Conservation (phyloP, 2,888 invertebrate species). For the Nymphalis c-album region DNA sequence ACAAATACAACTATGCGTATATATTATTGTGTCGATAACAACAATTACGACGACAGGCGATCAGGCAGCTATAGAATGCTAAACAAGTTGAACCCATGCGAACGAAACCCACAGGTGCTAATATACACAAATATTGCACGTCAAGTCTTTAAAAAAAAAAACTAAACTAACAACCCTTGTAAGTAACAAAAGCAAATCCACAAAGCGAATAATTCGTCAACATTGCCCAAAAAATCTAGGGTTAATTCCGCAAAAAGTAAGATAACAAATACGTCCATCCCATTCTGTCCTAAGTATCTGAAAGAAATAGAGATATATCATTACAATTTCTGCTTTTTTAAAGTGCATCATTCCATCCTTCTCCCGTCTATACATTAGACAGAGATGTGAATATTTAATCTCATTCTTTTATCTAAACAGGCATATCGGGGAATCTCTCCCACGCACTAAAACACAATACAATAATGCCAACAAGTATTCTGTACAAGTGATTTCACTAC, state of each 20-base stretch:
- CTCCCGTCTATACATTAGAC: background rate
- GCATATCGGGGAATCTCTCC: conserved; percentile 37
- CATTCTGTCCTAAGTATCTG: background rate
- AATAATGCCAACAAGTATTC: conserved; percentile 30
- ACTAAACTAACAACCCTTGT: background rate
- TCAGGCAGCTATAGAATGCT: background rate
- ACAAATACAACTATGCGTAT: too few relatives aligned
- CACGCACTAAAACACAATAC: conserved; percentile 34
- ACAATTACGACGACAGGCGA: background rate
- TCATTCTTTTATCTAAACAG: conserved; percentile 13
- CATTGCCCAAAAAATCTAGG: conserved; percentile 1
- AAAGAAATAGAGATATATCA: background rate
- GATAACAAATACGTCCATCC: background rate
- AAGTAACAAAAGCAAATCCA: conserved; percentile 3
- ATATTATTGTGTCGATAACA: too few relatives aligned
- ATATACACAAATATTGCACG: conserved; percentile 3
- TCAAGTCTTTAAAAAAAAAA: conserved; percentile 2
- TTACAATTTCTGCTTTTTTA: background rate
- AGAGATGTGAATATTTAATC: conserved; percentile 2
- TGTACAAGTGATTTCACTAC: conserved; percentile 38
- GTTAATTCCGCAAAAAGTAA: conserved; percentile 1
- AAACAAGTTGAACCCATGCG: background rate
- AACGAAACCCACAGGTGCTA: background rate
- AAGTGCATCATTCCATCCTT: background rate
- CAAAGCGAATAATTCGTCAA: conserved; percentile 10